Evolutionary conservation across 2,888 invertebrate genomes (phyloP).

Genomic region (Leucophenga maculata): DNA sequence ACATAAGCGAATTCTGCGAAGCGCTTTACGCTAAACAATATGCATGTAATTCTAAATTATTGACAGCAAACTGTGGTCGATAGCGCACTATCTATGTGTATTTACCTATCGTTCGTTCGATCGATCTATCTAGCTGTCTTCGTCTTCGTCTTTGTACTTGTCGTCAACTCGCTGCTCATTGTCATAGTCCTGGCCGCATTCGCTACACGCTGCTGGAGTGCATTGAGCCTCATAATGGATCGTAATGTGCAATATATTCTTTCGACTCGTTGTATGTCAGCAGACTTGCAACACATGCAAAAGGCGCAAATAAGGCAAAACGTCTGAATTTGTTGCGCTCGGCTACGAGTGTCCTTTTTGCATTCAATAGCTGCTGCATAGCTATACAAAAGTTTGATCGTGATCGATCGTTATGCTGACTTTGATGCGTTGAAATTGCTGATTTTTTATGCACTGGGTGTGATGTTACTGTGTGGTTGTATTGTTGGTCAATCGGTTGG

Average conservation of each 20-base stretch:
- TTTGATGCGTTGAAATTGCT: conserved; percentile 27
- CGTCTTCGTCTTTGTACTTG: conserved; percentile 15
- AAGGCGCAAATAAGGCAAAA: conserved; percentile 46
- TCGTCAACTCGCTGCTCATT: conserved; percentile 2
- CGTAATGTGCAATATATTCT: conserved; percentile 57
- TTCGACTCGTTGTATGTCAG: conserved; percentile 23
- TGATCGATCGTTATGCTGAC: conserved; percentile 45
- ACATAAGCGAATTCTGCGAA: conserved; percentile 52
- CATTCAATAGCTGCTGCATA: conserved; percentile 37
- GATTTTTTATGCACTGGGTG: conserved; percentile 48
- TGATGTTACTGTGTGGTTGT: conserved; percentile 9
- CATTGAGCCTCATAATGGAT: conserved; percentile 69
- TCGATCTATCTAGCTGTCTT: too few species aligned
- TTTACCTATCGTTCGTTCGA: too few species aligned
- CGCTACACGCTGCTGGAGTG: conserved; percentile 63
- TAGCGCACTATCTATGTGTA: conserved; percentile 15
- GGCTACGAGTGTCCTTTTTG: conserved; percentile 36
- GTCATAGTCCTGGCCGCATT: conserved; percentile 47
- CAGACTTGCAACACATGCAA: conserved; percentile 39
- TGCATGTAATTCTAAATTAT: conserved; percentile 62
- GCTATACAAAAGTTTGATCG: conserved; percentile 51
- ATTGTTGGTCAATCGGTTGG: neutral
- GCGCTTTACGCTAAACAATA: conserved; percentile 52
- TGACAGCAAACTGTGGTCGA: conserved; percentile 51
- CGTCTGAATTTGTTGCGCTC: conserved; percentile 53